phyloP scores from a whole-genome alignment of 2,888 invertebrate genomes.

The Eupithecia vulgata region DNA sequence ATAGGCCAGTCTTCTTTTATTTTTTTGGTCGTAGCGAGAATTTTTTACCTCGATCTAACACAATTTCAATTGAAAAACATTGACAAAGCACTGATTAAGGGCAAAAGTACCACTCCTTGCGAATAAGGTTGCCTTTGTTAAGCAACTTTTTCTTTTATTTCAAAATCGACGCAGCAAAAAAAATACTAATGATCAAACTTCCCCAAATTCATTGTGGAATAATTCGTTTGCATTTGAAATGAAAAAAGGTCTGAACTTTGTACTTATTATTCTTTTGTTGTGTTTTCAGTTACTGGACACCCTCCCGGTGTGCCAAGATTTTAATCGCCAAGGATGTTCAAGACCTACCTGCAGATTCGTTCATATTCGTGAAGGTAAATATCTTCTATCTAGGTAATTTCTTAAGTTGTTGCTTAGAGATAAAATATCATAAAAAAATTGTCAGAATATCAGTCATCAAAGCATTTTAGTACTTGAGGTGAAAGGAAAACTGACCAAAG shows the following conservation, averaged over 20 bases:
- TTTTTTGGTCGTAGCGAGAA: background rate
- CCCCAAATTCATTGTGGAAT: constrained; percentile 51
- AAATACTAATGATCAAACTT: constrained; percentile 17
- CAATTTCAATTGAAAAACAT: background rate
- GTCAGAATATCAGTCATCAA: background rate
- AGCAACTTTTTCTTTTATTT: constrained; percentile 1
- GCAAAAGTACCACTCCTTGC: background rate
- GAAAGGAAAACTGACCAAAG: background rate
- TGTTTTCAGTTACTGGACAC: constrained; percentile 99
- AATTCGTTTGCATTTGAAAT: constrained; percentile 58
- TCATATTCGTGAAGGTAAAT: constrained; percentile 97
- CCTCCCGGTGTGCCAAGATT: constrained; percentile 99
- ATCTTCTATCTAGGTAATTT: too few relatives aligned
- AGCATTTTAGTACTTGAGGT: background rate
- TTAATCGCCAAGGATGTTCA: constrained; percentile 98
- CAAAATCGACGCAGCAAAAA: constrained; percentile 13
- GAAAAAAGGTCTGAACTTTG: constrained; percentile 50
- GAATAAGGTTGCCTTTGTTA: constrained; percentile 10
- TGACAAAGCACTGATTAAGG: background rate
- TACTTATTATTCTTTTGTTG: constrained; percentile 66
- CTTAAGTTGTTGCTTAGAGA: background rate
- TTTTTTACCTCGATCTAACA: background rate
- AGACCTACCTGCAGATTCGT: constrained; percentile 99
- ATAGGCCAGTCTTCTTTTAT: background rate
- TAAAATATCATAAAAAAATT: background rate